phyloP scores from a whole-genome alignment of 2,797 vertebrate genomes.

The Siniperca undulata region DNA sequence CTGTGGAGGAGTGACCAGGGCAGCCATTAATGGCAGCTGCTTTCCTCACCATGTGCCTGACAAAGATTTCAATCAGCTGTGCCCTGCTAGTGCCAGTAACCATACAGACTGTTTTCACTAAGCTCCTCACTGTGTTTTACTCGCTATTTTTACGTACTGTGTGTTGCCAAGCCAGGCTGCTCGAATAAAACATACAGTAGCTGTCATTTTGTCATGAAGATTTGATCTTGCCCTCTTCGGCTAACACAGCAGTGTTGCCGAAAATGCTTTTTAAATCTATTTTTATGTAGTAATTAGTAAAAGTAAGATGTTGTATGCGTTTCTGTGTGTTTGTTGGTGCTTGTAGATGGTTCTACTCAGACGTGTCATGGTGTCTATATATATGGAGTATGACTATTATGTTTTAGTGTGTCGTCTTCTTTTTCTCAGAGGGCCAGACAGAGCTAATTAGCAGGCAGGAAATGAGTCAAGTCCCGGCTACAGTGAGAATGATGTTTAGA shows the following conservation, averaged over 20 bases:
- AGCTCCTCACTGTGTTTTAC: conserved; percentile 27
- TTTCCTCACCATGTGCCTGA: conserved; percentile 43
- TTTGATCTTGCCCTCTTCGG: conserved; percentile 5
- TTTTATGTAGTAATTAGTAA: neutral
- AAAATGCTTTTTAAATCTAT: neutral
- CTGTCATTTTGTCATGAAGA: neutral
- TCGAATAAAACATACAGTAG: neutral
- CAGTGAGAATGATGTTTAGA: conserved; percentile 67
- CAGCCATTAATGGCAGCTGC: conserved; percentile 48
- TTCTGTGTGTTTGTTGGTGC: neutral
- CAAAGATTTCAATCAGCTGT: conserved; percentile 60
- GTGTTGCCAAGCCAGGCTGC: conserved; percentile 24
- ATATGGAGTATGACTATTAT: conserved; percentile 17
- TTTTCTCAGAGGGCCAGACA: conserved; percentile 49
- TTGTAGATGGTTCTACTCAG: neutral
- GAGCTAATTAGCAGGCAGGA: conserved; percentile 74
- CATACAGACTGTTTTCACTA: conserved; percentile 21
- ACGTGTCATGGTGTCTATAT: conserved; percentile 8
- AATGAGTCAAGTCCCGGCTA: conserved; percentile 69
- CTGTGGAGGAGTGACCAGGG: conserved; percentile 41
- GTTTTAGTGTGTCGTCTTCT: conserved; percentile 44
- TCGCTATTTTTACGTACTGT: conserved; percentile 8
- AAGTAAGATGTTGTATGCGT: neutral
- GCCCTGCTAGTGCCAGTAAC: conserved; percentile 33
- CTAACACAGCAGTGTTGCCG: neutral